Evolutionary conservation across 2,113 vertebrate species (phyloP).

Genomic region (Osmerus mordax): DNA sequence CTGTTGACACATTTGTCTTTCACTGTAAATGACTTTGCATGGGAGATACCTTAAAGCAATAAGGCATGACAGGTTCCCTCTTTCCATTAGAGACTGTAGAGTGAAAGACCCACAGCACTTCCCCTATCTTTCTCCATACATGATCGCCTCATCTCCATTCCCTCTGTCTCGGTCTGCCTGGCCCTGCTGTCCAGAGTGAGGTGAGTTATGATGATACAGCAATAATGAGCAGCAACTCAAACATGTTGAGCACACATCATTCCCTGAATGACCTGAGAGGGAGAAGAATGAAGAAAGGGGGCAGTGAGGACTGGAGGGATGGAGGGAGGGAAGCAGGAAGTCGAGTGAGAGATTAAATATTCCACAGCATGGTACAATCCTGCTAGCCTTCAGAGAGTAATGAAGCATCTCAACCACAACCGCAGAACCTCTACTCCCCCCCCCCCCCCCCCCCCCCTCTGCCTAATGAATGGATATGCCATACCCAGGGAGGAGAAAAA

Average conservation of each 20-base stretch:
- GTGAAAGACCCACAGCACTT: background rate
- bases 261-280: background rate
- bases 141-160: background rate
- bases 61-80: background rate
- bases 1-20: background rate
- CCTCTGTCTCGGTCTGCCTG: too few relatives aligned
- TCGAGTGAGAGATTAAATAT: conserved; percentile 30
- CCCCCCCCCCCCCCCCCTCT: conserved; percentile 32
- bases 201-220: conserved; percentile 35
- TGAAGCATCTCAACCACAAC: conserved; percentile 37
- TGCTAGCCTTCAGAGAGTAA: conserved; percentile 50
- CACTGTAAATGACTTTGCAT: background rate
- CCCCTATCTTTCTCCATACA: background rate
- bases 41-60: background rate
- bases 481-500: conserved; percentile 52
- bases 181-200: too few relatives aligned
- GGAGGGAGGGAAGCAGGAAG: background rate
- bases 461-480: conserved; percentile 57
- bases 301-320: background rate
- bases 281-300: background rate
- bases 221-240: conserved; percentile 46
- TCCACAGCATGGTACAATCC: conserved; percentile 10
- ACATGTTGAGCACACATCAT: conserved; percentile 37
- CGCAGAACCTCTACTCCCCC: conserved; percentile 24
- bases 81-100: background rate